Conservation (phyloP, 1,140 invertebrate genomes). For the Listronotus oregonensis region DNA sequence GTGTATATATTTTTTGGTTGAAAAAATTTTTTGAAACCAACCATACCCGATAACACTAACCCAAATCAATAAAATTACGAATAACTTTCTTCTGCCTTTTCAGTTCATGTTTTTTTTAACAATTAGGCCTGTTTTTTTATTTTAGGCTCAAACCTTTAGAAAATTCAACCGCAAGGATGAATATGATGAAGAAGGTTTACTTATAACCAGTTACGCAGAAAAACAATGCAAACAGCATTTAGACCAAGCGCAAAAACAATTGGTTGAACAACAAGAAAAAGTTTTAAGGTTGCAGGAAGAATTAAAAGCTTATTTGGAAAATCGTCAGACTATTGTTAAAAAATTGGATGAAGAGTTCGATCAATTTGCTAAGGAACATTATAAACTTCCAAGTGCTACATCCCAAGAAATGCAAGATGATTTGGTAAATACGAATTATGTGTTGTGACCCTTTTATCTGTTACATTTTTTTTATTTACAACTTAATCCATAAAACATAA, state of each 20-base stretch:
- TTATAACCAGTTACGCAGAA: slow-evolving; percentile 25
- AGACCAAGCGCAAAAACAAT: slow-evolving; percentile 11
- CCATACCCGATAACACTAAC: no score
- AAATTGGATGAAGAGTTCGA: slow-evolving; percentile 40
- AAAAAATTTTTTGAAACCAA: no score
- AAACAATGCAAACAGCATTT: slow-evolving; percentile 33
- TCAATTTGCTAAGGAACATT: slow-evolving; percentile 42
- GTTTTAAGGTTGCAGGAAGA: slow-evolving; percentile 42
- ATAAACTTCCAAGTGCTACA: slow-evolving; percentile 28
- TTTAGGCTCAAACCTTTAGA: slow-evolving; percentile 36
- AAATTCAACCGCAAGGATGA: slow-evolving; percentile 27
- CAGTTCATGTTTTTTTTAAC: no score
- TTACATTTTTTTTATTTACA: no score
- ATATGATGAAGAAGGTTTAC: slow-evolving; percentile 24
- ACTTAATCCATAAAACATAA: no score
- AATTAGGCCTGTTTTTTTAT: no score
- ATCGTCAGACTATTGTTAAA: slow-evolving; percentile 31
- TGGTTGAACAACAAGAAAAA: slow-evolving; percentile 45
- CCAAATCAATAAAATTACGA: no score
- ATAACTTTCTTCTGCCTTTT: no score
- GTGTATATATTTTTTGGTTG: no score
- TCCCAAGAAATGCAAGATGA: slow-evolving; percentile 14
- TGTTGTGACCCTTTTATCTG: no score
- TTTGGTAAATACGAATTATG: slow-evolving; percentile 9
- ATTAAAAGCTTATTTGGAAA: slow-evolving; percentile 39